Evolutionary conservation across 2,797 vertebrate species (phyloP), one percentile per base, ranked within the genome.

Genomic region (Thripadectes ignobilis): DNA sequence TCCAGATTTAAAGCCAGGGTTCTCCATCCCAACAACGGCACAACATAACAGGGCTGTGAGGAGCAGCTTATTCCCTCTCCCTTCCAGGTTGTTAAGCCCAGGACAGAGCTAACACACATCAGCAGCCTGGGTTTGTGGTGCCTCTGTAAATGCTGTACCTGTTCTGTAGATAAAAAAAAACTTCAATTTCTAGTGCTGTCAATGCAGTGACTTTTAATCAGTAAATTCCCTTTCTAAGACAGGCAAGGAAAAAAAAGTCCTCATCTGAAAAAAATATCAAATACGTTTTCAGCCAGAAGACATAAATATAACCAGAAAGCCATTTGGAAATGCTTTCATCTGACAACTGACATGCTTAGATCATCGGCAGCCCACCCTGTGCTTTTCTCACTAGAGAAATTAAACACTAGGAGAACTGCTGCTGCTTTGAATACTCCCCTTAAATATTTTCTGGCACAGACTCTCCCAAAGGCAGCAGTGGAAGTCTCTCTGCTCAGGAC

Each of bases 261-360:
- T 95, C 89, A 75, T 95, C 87, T 94, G 92, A 94, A 96, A 97
- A 96, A 96, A 96, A 96, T 14, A 95, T 96, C 95, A 96, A 95
- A 92, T 96, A 73, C 89, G 61, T 95, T 97, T 96, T 88, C 96
- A 96, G 91, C 89, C 93, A 96, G 88, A 97, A 96, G 93, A 95
- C 93, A 94, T 97, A 96, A 97, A 97, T 97, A 97, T 96, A 96
- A 94, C 92, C 95, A 96, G 95, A 94, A 96, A 96, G 92, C 89
- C 91, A 96, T 97, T 96, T 95, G 94, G 95, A 96, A 96, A 96
- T 92, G 94, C 96, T 97, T 96, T 97, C 95, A 97, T 97, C 94
- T 97, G 95, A 97, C 96, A 97, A 96, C 95, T 97, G 95, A 97
- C 89, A 96, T 87, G 93, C 94, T 96, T 95, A 96, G 96, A 97